Evolutionary conservation across 1,140 invertebrate genomes (phyloP).

Genomic region (Drosophila sturtevanti): DNA sequence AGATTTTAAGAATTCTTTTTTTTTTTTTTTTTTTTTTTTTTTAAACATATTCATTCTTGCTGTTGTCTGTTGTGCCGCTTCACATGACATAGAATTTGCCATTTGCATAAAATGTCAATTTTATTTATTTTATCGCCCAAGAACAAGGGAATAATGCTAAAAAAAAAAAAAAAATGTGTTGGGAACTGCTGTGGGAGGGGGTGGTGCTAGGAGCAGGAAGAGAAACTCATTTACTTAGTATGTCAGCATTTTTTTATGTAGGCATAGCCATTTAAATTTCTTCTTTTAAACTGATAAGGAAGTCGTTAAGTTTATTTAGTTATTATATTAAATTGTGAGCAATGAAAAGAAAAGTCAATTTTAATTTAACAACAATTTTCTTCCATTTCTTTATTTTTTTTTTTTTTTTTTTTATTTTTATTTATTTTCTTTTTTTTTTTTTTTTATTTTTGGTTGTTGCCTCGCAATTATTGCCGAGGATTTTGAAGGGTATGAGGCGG

Average conservation of each 20-base stretch:
- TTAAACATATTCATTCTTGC: slow-evolving; percentile 66
- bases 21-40: slow-evolving; percentile 31
- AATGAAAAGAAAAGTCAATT: no score
- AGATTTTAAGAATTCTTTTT: slow-evolving; percentile 21
- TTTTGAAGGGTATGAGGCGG: no score
- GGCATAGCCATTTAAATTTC: slow-evolving; percentile 36
- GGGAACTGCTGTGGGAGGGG: no score
- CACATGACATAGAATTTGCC: slow-evolving; percentile 30
- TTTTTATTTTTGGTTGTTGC: neutral
- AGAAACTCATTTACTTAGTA: slow-evolving; percentile 37
- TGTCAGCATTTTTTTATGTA: slow-evolving; percentile 42
- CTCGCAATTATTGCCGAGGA: neutral
- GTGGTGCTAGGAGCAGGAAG: neutral
- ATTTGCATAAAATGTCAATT: slow-evolving; percentile 79
- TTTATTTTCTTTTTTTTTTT: neutral
- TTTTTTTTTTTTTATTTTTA: no score
- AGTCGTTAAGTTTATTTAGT: slow-evolving; percentile 5
- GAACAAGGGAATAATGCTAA: slow-evolving; percentile 26
- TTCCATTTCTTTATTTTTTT: neutral
- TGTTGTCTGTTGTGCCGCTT: slow-evolving; percentile 31
- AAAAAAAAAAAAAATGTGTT: no score
- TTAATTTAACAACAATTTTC: neutral
- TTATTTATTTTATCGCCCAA: slow-evolving; percentile 75
- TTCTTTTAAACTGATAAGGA: slow-evolving; percentile 8
- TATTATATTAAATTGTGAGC: neutral